phyloP scores from a whole-genome alignment of 2,888 invertebrate genomes.

The Chloroclystis v-ata region DNA sequence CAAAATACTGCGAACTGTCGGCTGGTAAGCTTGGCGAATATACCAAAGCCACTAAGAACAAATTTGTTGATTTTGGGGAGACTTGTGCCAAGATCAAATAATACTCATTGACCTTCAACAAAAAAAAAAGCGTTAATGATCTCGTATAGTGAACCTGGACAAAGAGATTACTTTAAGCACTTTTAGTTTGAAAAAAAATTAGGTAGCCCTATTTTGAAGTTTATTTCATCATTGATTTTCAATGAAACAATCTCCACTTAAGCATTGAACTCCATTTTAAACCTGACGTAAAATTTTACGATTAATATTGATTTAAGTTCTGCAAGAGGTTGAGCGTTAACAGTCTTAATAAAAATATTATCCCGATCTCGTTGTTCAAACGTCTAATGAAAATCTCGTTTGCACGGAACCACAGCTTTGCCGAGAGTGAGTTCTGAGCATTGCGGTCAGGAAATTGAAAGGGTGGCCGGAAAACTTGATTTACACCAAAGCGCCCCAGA shows the following conservation, averaged over 20 bases:
- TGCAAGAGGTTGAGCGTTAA: slow-evolving; percentile 33
- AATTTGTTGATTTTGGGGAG: no score
- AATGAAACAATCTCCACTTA: not conserved
- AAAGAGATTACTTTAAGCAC: no score
- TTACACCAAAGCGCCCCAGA: slow-evolving; percentile 65
- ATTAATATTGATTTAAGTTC: slow-evolving; percentile 8
- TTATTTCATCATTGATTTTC: no score
- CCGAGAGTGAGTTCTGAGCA: slow-evolving; percentile 25
- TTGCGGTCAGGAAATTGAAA: slow-evolving; percentile 72
- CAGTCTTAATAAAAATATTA: slow-evolving; percentile 46
- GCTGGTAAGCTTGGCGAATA: no score
- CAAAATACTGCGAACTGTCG: no score
- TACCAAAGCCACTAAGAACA: no score
- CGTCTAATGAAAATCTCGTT: slow-evolving; percentile 61
- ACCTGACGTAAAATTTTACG: slow-evolving; percentile 1
- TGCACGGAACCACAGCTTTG: slow-evolving; percentile 38
- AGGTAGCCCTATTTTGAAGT: no score
- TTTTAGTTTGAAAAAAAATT: no score
- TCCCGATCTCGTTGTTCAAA: slow-evolving; percentile 44
- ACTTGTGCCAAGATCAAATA: no score
- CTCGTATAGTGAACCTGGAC: no score
- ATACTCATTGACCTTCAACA: no score
- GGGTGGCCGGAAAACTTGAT: slow-evolving; percentile 68
- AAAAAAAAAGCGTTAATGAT: no score
- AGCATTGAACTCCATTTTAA: not conserved